phyloP scores from a whole-genome alignment of 2,797 vertebrate species.

The Toxotes lorentzi region DNA sequence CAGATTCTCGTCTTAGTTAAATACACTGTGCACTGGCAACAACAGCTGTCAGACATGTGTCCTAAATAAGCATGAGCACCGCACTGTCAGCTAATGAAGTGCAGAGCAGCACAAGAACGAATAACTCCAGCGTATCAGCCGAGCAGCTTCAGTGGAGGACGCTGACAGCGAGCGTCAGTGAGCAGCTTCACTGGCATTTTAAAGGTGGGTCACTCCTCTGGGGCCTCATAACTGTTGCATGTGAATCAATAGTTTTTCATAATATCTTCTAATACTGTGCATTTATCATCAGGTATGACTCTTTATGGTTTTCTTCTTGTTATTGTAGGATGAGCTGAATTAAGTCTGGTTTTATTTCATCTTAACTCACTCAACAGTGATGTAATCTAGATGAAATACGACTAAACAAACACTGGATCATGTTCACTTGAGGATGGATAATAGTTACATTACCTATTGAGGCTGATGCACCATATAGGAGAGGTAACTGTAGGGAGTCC shows the following conservation, averaged over 20 bases:
- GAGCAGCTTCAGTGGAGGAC: slow-evolving; percentile 4
- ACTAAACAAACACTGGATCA: not conserved
- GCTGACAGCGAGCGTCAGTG: not conserved
- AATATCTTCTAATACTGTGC: not conserved
- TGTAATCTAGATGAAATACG: not conserved
- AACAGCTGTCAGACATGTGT: slow-evolving; percentile 30
- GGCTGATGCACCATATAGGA: slow-evolving; percentile 91
- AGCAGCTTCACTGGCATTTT: slow-evolving; percentile 2
- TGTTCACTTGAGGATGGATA: not conserved
- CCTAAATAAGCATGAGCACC: slow-evolving; percentile 39
- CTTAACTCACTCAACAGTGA: too few relatives aligned
- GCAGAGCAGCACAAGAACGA: slow-evolving; percentile 5
- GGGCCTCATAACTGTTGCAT: too few relatives aligned
- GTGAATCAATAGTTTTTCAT: not conserved
- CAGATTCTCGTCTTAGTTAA: slow-evolving; percentile 13
- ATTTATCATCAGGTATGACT: too few relatives aligned
- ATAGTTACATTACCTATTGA: slow-evolving; percentile 79
- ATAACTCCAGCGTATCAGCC: not conserved
- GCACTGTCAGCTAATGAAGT: slow-evolving; percentile 3
- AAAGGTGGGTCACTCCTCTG: not conserved
- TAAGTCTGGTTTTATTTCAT: too few relatives aligned
- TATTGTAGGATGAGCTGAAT: too few relatives aligned
- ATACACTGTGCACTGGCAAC: slow-evolving; percentile 2
- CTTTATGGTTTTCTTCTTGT: too few relatives aligned
- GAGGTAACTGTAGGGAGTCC: slow-evolving; percentile 93